phyloP scores from a whole-genome alignment of 2,888 invertebrate species.

The Chironomus tentans region DNA sequence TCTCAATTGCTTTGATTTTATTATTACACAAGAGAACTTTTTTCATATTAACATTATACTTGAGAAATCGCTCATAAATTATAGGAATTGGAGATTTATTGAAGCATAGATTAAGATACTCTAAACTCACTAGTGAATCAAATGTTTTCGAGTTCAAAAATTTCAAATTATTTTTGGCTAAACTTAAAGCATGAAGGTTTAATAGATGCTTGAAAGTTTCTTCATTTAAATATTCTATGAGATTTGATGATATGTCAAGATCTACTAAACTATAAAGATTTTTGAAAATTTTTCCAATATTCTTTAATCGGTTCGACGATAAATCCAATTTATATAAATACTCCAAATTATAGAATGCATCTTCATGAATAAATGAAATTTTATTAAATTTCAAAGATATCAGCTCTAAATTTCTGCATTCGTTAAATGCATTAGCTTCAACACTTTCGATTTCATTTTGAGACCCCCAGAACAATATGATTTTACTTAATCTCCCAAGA shows the following conservation, averaged over 20 bases:
- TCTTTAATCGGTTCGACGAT: neutral
- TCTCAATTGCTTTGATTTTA: neutral
- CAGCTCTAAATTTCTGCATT: neutral
- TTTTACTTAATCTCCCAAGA: neutral
- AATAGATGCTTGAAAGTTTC: neutral
- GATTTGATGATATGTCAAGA: conserved; percentile 1
- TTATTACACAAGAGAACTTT: neutral
- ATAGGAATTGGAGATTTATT: neutral
- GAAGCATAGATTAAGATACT: neutral
- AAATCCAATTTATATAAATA: neutral
- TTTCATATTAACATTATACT: neutral
- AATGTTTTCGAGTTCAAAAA: neutral
- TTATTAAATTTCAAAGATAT: conserved; percentile 3
- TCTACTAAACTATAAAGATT: neutral
- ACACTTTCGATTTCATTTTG: neutral
- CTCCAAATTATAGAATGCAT: neutral
- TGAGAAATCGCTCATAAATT: neutral
- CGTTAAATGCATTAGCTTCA: neutral
- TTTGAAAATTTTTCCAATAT: neutral
- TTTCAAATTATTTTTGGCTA: neutral
- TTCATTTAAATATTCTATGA: neutral
- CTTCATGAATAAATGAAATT: neutral
- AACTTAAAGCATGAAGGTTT: neutral
- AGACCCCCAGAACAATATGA: conserved; percentile 2
- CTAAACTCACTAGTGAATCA: neutral